Percentiles rank a stretch among this genome's conserved stretches.
phyloP scores from a whole-genome alignment of 92 coral and sea anemone species.

The Epizoanthus stellaris region DNA sequence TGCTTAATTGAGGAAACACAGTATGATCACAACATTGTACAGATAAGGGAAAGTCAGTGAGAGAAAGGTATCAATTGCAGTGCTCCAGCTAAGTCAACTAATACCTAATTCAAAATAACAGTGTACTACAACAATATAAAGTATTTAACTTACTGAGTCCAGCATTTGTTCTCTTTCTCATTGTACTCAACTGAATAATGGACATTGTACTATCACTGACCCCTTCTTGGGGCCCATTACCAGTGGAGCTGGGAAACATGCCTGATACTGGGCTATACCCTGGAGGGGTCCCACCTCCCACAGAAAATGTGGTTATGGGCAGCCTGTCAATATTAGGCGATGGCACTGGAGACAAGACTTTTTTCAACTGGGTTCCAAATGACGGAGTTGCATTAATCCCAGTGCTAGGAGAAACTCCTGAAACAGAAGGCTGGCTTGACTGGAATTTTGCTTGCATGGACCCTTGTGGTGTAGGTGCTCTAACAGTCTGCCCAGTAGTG shows the following conservation, averaged over 20 bases:
- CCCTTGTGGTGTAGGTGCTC: not conserved
- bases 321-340: too few species aligned
- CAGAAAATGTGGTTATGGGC: not conserved
- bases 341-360: too few species aligned
- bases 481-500: not conserved
- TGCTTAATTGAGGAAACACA: too few species aligned
- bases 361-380: not conserved
- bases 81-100: too few species aligned
- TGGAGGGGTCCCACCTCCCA: not conserved
- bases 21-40: too few species aligned
- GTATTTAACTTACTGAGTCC: conserved; percentile 65
- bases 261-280: conserved; percentile 4
- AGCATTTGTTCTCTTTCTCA: conserved; percentile 88
- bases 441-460: not conserved
- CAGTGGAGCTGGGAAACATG: not conserved
- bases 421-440: not conserved
- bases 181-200: conserved; percentile 84
- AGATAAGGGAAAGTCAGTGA: too few species aligned
- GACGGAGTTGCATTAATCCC: not conserved
- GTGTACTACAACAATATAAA: not conserved
- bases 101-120: too few species aligned
- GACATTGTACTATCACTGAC: conserved; percentile 78
- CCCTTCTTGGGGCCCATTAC: conserved; percentile 1
- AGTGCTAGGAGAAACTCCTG: not conserved
- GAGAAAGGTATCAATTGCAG: too few species aligned